Conservation (phyloP, 1,140 invertebrate species). For the Drosophila setifemur region DNA sequence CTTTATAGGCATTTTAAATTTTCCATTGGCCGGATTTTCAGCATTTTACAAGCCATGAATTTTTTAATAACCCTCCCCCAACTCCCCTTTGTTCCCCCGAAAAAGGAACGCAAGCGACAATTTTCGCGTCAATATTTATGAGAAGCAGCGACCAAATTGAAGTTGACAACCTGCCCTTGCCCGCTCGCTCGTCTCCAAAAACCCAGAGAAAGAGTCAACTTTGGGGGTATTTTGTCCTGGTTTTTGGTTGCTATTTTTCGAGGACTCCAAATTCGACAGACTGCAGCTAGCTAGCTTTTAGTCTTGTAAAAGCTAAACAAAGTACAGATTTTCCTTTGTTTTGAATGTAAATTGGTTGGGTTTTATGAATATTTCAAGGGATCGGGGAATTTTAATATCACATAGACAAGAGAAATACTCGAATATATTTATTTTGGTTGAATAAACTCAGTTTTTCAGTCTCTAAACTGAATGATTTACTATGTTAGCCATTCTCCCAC, state of each 20-base stretch:
- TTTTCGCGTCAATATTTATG: constrained; percentile 79
- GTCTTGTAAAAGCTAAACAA: constrained; percentile 11
- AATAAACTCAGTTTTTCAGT: too few species aligned
- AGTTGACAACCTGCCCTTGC: constrained; percentile 42
- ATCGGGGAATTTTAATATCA: background rate
- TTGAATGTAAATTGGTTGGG: constrained; percentile 22
- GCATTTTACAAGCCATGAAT: constrained; percentile 79
- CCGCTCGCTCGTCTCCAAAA: background rate
- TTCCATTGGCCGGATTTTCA: constrained; percentile 69
- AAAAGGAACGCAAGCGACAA: constrained; percentile 70
- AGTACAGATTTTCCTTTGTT: constrained; percentile 18
- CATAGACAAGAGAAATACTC: background rate
- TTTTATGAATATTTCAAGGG: background rate
- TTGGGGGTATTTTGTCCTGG: background rate
- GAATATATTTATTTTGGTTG: background rate
- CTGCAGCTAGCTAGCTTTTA: background rate
- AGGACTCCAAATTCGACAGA: background rate
- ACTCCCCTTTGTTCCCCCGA: background rate
- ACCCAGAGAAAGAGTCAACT: background rate
- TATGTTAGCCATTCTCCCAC: constrained; percentile 1
- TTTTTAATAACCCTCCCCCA: constrained; percentile 66
- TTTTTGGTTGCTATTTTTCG: constrained; percentile 6
- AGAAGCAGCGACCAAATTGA: constrained; percentile 44
- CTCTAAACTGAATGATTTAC: constrained; percentile 15
- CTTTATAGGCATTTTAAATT: constrained; percentile 78